Percentiles rank a stretch among this genome's conserved stretches.
Evolutionary conservation across 2,113 vertebrate species (phyloP).

Genomic region (Myodes glareolus): DNA sequence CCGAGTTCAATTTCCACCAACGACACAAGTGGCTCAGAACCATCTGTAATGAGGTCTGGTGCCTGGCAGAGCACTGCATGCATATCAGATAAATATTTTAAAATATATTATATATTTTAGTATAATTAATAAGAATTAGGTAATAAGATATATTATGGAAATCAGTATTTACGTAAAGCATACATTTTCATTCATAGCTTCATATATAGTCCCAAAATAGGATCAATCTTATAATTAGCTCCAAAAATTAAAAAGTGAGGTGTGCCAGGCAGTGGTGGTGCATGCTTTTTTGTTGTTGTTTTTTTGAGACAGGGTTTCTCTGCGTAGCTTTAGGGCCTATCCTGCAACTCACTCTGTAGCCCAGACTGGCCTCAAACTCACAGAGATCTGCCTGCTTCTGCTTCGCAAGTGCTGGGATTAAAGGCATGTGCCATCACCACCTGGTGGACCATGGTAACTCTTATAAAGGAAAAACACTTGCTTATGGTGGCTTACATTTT

Average conservation of each 20-base stretch:
- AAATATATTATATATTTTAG: background rate
- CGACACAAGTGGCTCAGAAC: background rate
- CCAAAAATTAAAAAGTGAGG: background rate
- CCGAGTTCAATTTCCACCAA: background rate
- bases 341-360: too few relatives aligned
- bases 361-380: too few relatives aligned
- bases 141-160: background rate
- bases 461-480: too few relatives aligned
- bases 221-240: background rate
- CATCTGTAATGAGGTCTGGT: background rate
- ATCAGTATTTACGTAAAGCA: background rate
- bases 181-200: background rate
- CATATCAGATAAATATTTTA: background rate
- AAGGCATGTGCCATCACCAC: too few relatives aligned
- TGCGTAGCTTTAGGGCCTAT: too few relatives aligned
- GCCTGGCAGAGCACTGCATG: background rate
- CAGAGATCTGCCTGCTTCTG: too few relatives aligned
- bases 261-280: background rate
- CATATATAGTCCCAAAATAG: background rate
- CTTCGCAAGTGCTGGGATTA: too few relatives aligned
- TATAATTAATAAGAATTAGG: background rate
- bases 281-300: too few relatives aligned
- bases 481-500: too few relatives aligned
- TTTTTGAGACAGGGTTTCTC: too few relatives aligned
- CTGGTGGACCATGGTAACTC: too few relatives aligned